Percentiles rank a stretch among this genome's conserved stretches.
phyloP scores from a whole-genome alignment of 2,888 invertebrate species.

The Hydriomena furcata region DNA sequence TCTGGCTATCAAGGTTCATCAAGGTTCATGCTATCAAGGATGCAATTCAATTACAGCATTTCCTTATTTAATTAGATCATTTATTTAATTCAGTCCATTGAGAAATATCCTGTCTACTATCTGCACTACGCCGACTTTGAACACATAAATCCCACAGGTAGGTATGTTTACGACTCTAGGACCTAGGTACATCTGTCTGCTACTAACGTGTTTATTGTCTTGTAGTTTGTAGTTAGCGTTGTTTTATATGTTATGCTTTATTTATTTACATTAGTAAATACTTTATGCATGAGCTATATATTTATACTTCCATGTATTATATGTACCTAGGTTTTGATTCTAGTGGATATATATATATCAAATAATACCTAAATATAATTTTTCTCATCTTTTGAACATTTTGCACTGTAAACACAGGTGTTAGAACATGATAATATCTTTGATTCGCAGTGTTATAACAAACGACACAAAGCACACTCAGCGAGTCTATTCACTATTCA shows the following conservation, averaged over 20 bases:
- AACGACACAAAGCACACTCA: slow-evolving; percentile 4
- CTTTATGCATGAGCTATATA: no score
- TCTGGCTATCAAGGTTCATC: no score
- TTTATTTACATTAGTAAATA: no score
- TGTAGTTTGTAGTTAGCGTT: not conserved
- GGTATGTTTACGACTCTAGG: slow-evolving; percentile 4
- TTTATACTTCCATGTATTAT: no score
- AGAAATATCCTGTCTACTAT: not conserved
- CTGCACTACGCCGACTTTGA: not conserved
- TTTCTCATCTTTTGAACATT: not conserved
- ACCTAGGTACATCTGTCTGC: not conserved
- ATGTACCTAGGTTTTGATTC: no score
- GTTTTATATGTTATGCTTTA: no score
- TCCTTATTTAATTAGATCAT: no score
- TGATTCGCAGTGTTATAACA: slow-evolving; percentile 4
- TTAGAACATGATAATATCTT: slow-evolving; percentile 1
- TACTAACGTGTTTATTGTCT: not conserved
- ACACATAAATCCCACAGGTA: not conserved
- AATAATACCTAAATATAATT: no score
- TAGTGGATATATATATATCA: no score
- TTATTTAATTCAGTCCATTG: not conserved
- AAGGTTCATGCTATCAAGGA: no score
- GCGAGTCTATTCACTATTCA: slow-evolving; percentile 16
- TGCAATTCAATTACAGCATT: no score
- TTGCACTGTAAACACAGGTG: not conserved